phyloP scores from a whole-genome alignment of 37 sponge, comb jelly and placozoan genomes.

The Mnemiopsis leidyi region DNA sequence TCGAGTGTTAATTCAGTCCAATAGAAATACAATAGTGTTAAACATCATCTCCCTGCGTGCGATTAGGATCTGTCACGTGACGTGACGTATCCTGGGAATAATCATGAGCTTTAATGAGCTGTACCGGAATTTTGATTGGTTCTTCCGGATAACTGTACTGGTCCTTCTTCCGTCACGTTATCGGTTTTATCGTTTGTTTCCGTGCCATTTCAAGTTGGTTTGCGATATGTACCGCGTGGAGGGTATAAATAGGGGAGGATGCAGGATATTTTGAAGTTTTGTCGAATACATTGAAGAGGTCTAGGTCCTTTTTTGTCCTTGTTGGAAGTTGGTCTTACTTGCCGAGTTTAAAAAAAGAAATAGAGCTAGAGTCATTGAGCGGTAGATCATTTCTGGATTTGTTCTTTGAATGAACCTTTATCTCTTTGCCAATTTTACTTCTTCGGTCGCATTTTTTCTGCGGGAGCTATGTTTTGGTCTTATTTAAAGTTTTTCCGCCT shows the following conservation, averaged over 20 bases:
- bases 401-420: no score
- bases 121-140: not conserved
- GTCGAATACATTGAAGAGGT: no score
- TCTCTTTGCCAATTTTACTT: no score
- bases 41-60: not conserved
- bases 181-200: not conserved
- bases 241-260: not conserved
- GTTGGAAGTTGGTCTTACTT: not conserved
- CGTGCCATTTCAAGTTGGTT: not conserved
- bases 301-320: not conserved
- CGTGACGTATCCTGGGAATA: not conserved
- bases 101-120: not conserved
- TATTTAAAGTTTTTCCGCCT: no score
- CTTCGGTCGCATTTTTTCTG: no score
- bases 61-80: not conserved
- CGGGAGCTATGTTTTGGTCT: no score
- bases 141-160: not conserved
- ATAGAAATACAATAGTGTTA: not conserved
- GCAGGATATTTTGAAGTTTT: no score
- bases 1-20: not conserved
- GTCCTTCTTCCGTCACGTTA: not conserved
- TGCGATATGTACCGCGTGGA: not conserved
- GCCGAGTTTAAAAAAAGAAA: not conserved
- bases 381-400: no score
- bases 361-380: no score